Percentiles rank a stretch among this genome's conserved stretches.
Evolutionary conservation across 2,797 vertebrate species (phyloP).

Genomic region (Garrulus glandarius): DNA sequence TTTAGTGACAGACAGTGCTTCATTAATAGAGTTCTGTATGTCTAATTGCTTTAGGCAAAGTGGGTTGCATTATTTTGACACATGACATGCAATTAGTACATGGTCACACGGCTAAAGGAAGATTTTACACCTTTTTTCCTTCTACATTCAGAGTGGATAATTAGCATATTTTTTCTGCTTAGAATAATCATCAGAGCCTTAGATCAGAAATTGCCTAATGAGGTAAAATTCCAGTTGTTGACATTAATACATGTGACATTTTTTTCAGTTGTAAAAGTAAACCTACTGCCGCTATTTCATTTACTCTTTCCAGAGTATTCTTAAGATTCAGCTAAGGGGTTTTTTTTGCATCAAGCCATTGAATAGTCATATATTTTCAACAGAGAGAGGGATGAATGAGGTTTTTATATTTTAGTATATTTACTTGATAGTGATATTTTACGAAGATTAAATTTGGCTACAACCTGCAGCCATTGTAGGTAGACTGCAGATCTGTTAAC

Average conservation of each 20-base stretch:
- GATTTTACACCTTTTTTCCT: constrained; percentile 86
- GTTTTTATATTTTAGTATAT: constrained; percentile 29
- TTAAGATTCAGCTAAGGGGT: constrained; percentile 13
- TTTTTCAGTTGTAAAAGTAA: constrained; percentile 81
- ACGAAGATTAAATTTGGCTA: constrained; percentile 20
- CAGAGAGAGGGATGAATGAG: constrained; percentile 11
- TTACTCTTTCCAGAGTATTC: constrained; percentile 59
- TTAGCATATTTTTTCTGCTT: constrained; percentile 85
- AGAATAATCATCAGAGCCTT: constrained; percentile 89
- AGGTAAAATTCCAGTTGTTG: constrained; percentile 87
- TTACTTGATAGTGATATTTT: constrained; percentile 15
- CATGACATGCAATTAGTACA: constrained; percentile 89
- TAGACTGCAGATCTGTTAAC: constrained; percentile 8
- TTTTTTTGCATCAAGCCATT: constrained; percentile 39
- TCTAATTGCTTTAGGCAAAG: constrained; percentile 85
- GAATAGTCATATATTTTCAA: constrained; percentile 17
- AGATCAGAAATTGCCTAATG: constrained; percentile 90
- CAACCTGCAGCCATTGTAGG: not conserved
- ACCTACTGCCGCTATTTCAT: constrained; percentile 68
- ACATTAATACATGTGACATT: constrained; percentile 84
- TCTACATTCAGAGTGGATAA: constrained; percentile 83
- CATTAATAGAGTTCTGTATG: constrained; percentile 84
- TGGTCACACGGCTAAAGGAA: constrained; percentile 89
- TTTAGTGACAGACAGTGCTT: constrained; percentile 82
- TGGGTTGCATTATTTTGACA: constrained; percentile 85